Base-by-base conservation (phyloP, 2,888 invertebrate genomes). In the Tiliacea citrago region DNA sequence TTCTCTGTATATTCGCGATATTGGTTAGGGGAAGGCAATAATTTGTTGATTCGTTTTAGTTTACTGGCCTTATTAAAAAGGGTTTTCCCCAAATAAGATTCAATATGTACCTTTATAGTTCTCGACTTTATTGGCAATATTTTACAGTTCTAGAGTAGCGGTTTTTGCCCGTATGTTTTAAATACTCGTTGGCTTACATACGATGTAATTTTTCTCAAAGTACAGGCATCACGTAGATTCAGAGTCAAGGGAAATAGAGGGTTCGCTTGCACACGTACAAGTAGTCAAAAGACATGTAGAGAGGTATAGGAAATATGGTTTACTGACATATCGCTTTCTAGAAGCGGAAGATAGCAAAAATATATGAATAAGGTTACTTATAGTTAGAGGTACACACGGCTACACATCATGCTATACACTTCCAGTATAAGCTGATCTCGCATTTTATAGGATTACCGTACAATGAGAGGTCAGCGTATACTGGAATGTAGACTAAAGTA, bases 241-340 rank as follows among this genome's bases (percentile, higher is more conserved):
- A 21, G 13, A 24, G n/a, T 35, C 62, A 13, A 35, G 69, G 62
- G 83, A 81, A 82, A 69, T 80, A 63, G 2, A 5, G 47, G 47
- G 42, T 42, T 47, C 3, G 57, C 47, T 42, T 67, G 16, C 29
- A 42, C 58, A 58, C 61, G 66, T 61, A 55, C 65, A 65, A 57
- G 42, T 58, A 57, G 72, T 72, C 35, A 66, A 82, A 68, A 10
- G 16, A 45, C 16, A 42, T 65, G 42, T 39, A 51, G 35, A 18
- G 47, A 21, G 9, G 13, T n/a, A 18, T 18, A 60, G 5, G 35
- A 47, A 21, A 61, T 47, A 42, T 35, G 21, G 24, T 12, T 47
- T 49, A 13, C 18, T 45, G 45, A 10, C 45, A 16, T 73, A 2
- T 5, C 29, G 39, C 7, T 12, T 24, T 45, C 45, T 29, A 16